Evolutionary conservation across 1,140 invertebrate genomes (phyloP), one percentile per base, ranked within the genome.

Genomic region (Pachypsylla venusta): DNA sequence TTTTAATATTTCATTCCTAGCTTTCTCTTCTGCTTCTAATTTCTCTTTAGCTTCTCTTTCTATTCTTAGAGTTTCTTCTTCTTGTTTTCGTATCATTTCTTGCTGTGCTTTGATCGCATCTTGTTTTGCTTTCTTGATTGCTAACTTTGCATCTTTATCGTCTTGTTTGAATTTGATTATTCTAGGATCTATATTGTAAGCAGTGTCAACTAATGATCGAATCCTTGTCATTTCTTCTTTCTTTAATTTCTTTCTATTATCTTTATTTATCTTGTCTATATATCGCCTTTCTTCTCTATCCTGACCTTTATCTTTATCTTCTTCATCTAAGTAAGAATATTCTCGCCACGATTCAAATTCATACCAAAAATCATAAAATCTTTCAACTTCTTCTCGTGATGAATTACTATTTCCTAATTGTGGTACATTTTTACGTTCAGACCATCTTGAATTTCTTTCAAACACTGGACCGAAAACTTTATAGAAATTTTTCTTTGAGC

Each of bases 301-400:
- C 73, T 93, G 86, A 2, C 93, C 96, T 69, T 91, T 93, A 69
- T 97, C 93, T 71, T 98, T 98, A 65, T 98, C 94, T 70, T 98
- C 96, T 74, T 98, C 93, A 73, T 99, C 96, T 59, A 97, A 73
- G 71, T 99, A 99, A n/a, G 94, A 98, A 76, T 88, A 99, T 68
- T 99, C 96, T 63, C 96, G 77, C 96, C 96, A 99, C 0, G 95
- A 98, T 64, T 98, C 92, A 75, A 98, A 99, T 64, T 93, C 82
- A 71, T 97, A 98, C 93, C 93, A 96, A 73, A 91, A 91, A 35
- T 82, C 80, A 70, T 92, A 92, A 74, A 92, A 92, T 35, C 77
- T 77, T 68, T 95, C 88, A 1, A 93, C 88, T 66, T 85, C 78
- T 59, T 83, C 78, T 53, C 86, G 74, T 0, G 79, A 71, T 48